Percentiles rank a stretch among this genome's conserved stretches.
phyloP scores from a whole-genome alignment of 2,888 invertebrate genomes.

The Ichneumoninae sp. region DNA sequence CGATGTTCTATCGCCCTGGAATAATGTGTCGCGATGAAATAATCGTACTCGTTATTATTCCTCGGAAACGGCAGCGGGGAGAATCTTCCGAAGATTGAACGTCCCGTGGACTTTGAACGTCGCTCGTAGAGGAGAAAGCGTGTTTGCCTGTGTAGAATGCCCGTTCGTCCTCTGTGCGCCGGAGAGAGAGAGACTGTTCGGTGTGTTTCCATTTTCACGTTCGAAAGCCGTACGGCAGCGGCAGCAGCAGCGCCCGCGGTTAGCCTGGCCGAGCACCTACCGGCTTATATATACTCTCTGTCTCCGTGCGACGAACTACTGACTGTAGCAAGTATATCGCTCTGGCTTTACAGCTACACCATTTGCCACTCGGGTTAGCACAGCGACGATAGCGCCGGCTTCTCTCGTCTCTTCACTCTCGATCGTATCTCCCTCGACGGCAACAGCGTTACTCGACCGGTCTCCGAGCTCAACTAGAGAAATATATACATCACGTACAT shows the following conservation, averaged over 20 bases:
- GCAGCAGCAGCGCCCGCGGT: slow-evolving; percentile 2
- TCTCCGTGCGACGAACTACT: not conserved
- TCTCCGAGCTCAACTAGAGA: not conserved
- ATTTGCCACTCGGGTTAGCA: slow-evolving; percentile 22
- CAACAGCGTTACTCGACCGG: not conserved
- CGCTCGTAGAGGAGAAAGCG: not conserved
- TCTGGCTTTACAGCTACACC: slow-evolving; percentile 28
- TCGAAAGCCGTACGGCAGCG: slow-evolving; percentile 39
- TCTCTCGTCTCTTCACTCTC: slow-evolving; percentile 1
- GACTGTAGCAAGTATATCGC: not conserved
- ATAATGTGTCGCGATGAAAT: slow-evolving; percentile 9
- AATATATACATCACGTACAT: not conserved
- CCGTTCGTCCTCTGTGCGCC: not conserved
- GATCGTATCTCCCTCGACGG: slow-evolving; percentile 2
- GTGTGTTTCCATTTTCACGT: slow-evolving; percentile 50
- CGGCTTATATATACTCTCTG: slow-evolving; percentile 3
- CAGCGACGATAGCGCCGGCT: slow-evolving; percentile 16
- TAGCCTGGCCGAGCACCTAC: not conserved
- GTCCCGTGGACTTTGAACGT: slow-evolving; percentile 55
- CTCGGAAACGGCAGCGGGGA: slow-evolving; percentile 13
- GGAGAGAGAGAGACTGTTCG: not conserved
- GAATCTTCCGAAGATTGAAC: slow-evolving; percentile 22
- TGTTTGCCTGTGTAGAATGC: slow-evolving; percentile 31
- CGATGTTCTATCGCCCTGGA: not conserved
- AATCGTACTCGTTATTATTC: slow-evolving; percentile 12